Conservation (phyloP, 2,888 invertebrate genomes). For the Acanthosepion pharaonis region DNA sequence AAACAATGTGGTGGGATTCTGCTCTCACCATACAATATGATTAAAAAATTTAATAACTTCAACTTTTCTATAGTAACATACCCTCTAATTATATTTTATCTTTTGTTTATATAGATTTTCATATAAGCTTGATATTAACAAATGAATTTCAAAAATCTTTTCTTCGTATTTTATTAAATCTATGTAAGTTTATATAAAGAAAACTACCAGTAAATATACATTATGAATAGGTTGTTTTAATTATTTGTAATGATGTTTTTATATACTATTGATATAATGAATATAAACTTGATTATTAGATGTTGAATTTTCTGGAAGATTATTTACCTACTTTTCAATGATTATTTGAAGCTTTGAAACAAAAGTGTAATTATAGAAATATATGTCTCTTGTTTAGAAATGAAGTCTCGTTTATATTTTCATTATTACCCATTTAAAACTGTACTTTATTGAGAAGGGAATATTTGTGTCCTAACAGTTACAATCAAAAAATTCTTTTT, state of each 20-base stretch:
- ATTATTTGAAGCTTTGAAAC: not conserved
- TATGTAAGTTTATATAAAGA: not conserved
- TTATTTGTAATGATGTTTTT: not conserved
- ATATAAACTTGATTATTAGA: not conserved
- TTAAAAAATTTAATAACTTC: not conserved
- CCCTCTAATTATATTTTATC: not conserved
- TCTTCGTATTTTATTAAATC: not conserved
- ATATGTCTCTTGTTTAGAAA: not conserved
- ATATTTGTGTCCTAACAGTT: not conserved
- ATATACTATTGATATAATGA: not conserved
- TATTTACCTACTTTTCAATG: not conserved
- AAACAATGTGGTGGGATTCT: not conserved
- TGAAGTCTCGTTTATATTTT: not conserved
- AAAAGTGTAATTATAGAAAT: not conserved
- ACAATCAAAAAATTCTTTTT: not conserved
- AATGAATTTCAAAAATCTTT: too few species aligned
- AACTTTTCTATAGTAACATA: not conserved
- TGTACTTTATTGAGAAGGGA: not conserved
- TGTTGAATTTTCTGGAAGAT: not conserved
- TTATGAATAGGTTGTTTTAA: not conserved
- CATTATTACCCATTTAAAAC: not conserved
- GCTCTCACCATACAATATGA: not conserved
- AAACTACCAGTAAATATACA: not conserved
- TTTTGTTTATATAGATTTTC: not conserved
- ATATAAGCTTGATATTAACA: not conserved